Percentiles rank a stretch among this genome's conserved stretches.
Evolutionary conservation across 2,113 vertebrate genomes (phyloP).

Genomic region (Sakesphorus luctuosus): DNA sequence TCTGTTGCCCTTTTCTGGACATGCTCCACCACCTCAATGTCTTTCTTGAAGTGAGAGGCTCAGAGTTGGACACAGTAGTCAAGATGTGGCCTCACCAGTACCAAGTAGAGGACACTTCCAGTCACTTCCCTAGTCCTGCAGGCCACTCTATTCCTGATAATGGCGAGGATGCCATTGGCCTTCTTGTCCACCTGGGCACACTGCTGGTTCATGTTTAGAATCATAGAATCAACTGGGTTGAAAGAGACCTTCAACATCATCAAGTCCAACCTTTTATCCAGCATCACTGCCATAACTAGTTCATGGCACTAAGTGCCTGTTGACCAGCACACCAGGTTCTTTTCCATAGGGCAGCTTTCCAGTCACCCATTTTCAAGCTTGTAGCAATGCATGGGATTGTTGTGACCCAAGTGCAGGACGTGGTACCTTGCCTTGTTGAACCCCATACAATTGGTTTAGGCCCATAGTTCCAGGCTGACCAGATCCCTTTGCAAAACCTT

Average conservation of each 20-base stretch:
- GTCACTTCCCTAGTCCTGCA: not conserved
- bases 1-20: not conserved
- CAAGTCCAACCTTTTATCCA: too few relatives aligned
- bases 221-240: too few relatives aligned
- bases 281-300: too few relatives aligned
- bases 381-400: not conserved
- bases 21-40: not conserved
- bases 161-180: not conserved
- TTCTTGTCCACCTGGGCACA: not conserved
- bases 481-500: not conserved
- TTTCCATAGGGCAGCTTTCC: not conserved
- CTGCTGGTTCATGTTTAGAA: not conserved
- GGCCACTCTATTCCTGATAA: not conserved
- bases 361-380: not conserved
- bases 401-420: not conserved
- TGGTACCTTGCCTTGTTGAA: not conserved
- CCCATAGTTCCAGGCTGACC: not conserved
- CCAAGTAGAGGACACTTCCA: not conserved
- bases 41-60: not conserved
- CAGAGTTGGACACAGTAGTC: not conserved
- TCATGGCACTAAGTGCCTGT: not conserved
- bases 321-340: not conserved
- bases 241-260: too few relatives aligned
- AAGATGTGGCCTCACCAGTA: not conserved
- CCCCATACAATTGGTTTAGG: not conserved